phyloP scores from a whole-genome alignment of 30 jellyfish, hydroid and myxozoan species.

The Aurelia aurita region DNA sequence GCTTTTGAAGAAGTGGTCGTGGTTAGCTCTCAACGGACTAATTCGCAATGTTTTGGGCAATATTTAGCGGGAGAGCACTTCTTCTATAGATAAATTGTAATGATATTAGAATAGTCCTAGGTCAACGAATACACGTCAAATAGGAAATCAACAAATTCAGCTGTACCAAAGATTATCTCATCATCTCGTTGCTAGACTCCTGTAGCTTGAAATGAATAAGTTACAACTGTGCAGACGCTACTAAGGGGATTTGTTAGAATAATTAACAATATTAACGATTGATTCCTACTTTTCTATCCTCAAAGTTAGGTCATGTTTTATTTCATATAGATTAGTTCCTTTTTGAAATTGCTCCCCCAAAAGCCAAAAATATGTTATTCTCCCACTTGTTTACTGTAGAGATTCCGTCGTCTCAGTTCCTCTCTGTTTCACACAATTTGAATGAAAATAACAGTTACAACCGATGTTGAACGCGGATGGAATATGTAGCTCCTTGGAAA shows the following conservation, averaged over 20 bases:
- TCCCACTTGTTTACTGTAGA: no score
- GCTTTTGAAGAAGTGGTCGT: constrained; percentile 57
- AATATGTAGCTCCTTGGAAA: no score
- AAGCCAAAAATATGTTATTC: no score
- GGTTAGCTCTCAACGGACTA: constrained; percentile 46
- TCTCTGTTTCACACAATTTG: no score
- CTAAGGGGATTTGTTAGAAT: constrained; percentile 73
- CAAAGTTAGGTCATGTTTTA: constrained; percentile 50
- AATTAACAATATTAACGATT: constrained; percentile 58
- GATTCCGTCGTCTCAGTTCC: no score
- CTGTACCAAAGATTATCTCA: constrained; percentile 53
- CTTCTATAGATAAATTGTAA: constrained; percentile 36
- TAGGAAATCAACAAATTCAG: constrained; percentile 26
- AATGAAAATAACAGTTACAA: no score
- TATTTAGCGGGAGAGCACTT: constrained; percentile 67
- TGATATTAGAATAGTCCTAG: constrained; percentile 65
- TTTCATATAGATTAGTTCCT: neutral
- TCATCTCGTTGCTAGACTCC: constrained; percentile 75
- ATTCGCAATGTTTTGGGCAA: constrained; percentile 72
- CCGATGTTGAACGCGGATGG: no score
- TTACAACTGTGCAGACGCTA: constrained; percentile 49
- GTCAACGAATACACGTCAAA: constrained; percentile 40
- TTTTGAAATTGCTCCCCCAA: no score
- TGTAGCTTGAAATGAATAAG: constrained; percentile 42
- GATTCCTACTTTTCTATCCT: constrained; percentile 19